Conservation (phyloP, 1,140 invertebrate genomes). For the Phthorimaea operculella region DNA sequence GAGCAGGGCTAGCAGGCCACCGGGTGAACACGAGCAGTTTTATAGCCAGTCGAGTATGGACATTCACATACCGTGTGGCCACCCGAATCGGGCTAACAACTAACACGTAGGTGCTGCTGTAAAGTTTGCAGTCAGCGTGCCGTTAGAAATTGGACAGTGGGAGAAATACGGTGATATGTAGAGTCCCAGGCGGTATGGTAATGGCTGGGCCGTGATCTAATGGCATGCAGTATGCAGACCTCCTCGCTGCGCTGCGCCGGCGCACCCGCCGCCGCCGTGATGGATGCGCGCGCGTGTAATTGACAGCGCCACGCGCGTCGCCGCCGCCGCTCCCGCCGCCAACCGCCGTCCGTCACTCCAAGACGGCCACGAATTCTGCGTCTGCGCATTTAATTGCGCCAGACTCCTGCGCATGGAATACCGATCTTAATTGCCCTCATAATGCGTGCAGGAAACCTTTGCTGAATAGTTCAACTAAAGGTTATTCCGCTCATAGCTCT, state of each 20-base stretch:
- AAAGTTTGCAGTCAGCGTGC: no score
- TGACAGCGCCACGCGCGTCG: slow-evolving; percentile 20
- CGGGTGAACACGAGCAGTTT: no score
- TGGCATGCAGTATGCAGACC: neutral
- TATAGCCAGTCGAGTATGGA: no score
- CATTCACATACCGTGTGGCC: no score
- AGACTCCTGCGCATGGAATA: neutral
- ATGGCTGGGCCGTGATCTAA: neutral
- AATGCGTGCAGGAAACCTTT: slow-evolving; percentile 1
- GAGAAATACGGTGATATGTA: no score
- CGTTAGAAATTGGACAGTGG: no score
- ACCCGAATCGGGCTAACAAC: no score
- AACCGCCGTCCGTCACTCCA: neutral
- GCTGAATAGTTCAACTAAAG: slow-evolving; percentile 1
- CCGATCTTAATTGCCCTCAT: neutral
- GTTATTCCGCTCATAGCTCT: neutral
- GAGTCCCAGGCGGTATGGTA: no score
- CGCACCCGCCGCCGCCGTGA: slow-evolving; percentile 10
- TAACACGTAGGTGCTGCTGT: no score
- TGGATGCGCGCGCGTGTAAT: slow-evolving; percentile 27
- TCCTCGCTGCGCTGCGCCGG: neutral
- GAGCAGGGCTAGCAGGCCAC: no score
- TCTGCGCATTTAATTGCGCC: neutral
- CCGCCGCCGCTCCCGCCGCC: slow-evolving; percentile 8
- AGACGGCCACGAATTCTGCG: neutral